Evolutionary conservation across 2,888 invertebrate species (phyloP), one percentile per base, ranked within the genome.

Genomic region (Dorcus hopei): DNA sequence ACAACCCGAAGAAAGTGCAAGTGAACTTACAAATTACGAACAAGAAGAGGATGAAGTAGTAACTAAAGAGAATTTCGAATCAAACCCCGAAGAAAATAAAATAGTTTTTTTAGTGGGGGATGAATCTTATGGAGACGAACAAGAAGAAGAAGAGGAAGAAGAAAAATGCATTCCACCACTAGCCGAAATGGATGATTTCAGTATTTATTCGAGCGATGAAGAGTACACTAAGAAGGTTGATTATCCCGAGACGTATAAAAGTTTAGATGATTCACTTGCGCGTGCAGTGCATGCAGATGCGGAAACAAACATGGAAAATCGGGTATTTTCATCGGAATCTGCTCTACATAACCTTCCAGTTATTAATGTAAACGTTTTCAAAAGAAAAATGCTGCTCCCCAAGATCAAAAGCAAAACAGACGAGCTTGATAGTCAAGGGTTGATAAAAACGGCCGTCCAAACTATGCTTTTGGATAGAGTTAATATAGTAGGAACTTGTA

Each of bases 391-490:
- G 26, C 26, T 33, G 3, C 26, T 7, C 26, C 26, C 26, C 7
- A 4, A 33, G 6, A 33, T 1, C 26, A 33, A 33, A 7, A 33
- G 7, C 26, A 33, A 33, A 1, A 33, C 26, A 7, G 26, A 33
- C 51, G 61, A 67, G 57, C 58, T 68, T 39, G 63, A 68, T 60
- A 58, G 64, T 41, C 67, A 69, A 63, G 66, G 73, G 49, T 66
- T 76, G 53, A 58, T 75, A 9, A 70, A 72, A 63, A 76, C 76
- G 6, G 77, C 76, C 33, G 73, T 77, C 70, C 73, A 77, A 64
- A 73, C 74, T 14, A 74, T 77, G 56, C 64, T 77, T 19, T 66
- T 77, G 41, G 77, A 77, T 52, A 75, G 76, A 67, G 69, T 72
- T 33, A 73, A 72, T 58, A 59, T 76, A 42, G 65, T 76, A 38